Conservation (phyloP, 1,140 invertebrate species). For the Limonius californicus region DNA sequence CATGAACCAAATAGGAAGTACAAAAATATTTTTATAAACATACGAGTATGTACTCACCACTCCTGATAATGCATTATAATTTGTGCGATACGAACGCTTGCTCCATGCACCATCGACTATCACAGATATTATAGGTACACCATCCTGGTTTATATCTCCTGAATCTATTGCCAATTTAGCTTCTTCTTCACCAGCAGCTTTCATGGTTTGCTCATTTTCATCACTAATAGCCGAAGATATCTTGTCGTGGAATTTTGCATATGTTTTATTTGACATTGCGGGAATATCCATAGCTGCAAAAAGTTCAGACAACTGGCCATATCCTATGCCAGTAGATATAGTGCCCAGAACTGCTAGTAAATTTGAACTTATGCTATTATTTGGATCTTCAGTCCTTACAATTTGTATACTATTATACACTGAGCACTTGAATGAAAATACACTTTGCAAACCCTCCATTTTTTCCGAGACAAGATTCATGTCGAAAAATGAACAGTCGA, state of each 20-base stretch:
- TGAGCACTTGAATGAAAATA: neutral
- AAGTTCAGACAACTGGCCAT: neutral
- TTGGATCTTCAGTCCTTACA: neutral
- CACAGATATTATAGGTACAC: constrained; percentile 42
- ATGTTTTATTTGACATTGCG: no score
- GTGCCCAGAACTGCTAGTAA: neutral
- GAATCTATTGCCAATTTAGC: neutral
- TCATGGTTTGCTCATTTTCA: neutral
- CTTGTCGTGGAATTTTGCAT: neutral
- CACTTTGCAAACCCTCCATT: neutral
- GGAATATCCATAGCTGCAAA: neutral
- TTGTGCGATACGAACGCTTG: constrained; percentile 41
- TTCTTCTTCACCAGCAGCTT: neutral
- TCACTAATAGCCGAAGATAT: no score
- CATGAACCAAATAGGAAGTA: constrained; percentile 17
- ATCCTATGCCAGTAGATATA: neutral
- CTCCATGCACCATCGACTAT: constrained; percentile 41
- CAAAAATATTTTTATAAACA: neutral
- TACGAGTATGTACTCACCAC: constrained; percentile 20
- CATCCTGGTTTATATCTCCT: constrained; percentile 30
- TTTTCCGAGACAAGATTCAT: neutral
- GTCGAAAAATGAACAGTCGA: neutral
- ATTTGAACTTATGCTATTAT: neutral
- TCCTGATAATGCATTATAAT: constrained; percentile 40
- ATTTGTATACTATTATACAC: neutral